Base-by-base conservation (phyloP, 2,797 vertebrate species). In the Oreochromis mossambicus region DNA sequence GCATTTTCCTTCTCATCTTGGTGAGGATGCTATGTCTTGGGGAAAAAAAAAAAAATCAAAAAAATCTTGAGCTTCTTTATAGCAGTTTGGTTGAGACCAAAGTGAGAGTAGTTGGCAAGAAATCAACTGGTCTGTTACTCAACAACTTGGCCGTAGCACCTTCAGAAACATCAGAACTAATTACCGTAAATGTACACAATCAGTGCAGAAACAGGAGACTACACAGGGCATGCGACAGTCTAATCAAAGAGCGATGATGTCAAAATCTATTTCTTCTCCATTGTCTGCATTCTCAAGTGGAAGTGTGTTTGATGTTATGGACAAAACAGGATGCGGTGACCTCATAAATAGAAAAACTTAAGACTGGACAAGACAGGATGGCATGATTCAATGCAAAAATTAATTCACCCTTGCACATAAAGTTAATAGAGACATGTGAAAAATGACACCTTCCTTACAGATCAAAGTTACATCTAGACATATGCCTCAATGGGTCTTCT, bases 281-380 rank as follows among this genome's bases (percentile, higher is more conserved):
- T 95, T 95, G 95, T 95, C 91, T 79, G 61, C 24, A 73, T 77
- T 70, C 54, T 2, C 5, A 2, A 86, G 87, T 83, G 94, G 94
- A 94, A 89, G 87, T 83, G 89, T 26, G 77, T 94, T 94, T 95
- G 94, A 95, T 91, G 91, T 92, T 58, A 82, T 73, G 92, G 92
- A 92, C 93, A 94, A 94, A 95, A 95, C 94, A 95, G 95, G 95
- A 95, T 87, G 90, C 5, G 19, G 82, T 86, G 86, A 92, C 81
- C 78, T 94, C 86, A 91, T 85, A 86, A 91, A 94, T 81, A 73
- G 15, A 75, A 75, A 86, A 80, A 15, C 14, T 14, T 17, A 19
- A 17, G 78, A 87, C 85, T 55, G 41, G 55, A 88, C 81, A 26
- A 15, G 50, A 36, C 79, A 11, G 56, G 66, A 84, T 61, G 5